phyloP scores from a whole-genome alignment of 2,888 invertebrate species.

The Crepidodera aurea region DNA sequence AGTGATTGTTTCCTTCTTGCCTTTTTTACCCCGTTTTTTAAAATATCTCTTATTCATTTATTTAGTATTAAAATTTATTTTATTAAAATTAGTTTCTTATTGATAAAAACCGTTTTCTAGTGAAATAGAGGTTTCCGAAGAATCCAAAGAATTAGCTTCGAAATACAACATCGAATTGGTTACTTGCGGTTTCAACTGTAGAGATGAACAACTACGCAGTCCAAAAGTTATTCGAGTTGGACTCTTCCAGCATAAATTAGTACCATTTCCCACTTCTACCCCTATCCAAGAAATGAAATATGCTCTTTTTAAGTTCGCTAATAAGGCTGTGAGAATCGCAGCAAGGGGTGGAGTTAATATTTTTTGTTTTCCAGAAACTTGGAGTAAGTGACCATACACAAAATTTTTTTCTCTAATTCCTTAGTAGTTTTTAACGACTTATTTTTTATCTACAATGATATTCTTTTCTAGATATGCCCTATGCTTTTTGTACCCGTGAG shows the following conservation, averaged over 20 bases:
- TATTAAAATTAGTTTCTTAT: no score
- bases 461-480: slow-evolving; percentile 85
- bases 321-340: slow-evolving; percentile 77
- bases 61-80: no score
- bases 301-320: slow-evolving; percentile 79
- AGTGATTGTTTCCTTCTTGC: no score
- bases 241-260: slow-evolving; percentile 85
- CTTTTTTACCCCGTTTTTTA: no score
- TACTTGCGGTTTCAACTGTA: slow-evolving; percentile 46
- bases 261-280: slow-evolving; percentile 73
- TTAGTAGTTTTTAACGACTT: neutral
- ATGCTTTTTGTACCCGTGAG: slow-evolving; percentile 95
- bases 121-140: slow-evolving; percentile 34
- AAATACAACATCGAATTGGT: slow-evolving; percentile 35
- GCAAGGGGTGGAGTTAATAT: slow-evolving; percentile 83
- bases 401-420: neutral
- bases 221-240: slow-evolving; percentile 77
- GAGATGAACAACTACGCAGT: slow-evolving; percentile 73
- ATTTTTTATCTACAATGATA: neutral
- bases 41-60: no score
- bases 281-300: slow-evolving; percentile 77
- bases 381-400: slow-evolving; percentile 83
- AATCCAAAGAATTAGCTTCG: slow-evolving; percentile 31
- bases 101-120: no score
- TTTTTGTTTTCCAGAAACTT: slow-evolving; percentile 94